A percentile compares a stretch with the other conserved stretches of the same genome.
phyloP scores from a whole-genome alignment of 2,888 invertebrate genomes.

The Epirrita christyi region DNA sequence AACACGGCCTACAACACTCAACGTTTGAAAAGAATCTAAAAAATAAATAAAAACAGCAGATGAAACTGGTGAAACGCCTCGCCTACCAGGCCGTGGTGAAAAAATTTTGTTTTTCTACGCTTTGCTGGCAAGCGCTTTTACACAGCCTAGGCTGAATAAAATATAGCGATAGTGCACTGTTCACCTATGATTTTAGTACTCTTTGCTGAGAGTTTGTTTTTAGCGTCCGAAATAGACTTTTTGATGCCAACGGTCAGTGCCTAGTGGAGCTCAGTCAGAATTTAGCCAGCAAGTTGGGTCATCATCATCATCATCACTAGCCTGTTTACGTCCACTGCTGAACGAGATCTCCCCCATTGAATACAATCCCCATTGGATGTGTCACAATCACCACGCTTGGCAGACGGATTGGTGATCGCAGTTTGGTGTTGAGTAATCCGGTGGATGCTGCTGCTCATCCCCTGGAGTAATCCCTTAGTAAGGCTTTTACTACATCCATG shows the following conservation, averaged over 20 bases:
- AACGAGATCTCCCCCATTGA: too few species aligned
- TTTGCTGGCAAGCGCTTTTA: slow-evolving; percentile 50
- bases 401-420: too few species aligned
- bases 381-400: too few species aligned
- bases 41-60: slow-evolving; percentile 45
- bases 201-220: slow-evolving; percentile 21
- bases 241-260: not conserved
- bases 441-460: too few species aligned
- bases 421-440: too few species aligned
- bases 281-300: too few species aligned
- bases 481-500: too few species aligned
- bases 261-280: too few species aligned
- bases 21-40: slow-evolving; percentile 38
- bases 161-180: slow-evolving; percentile 52
- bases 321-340: too few species aligned
- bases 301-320: too few species aligned
- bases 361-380: too few species aligned
- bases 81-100: slow-evolving; percentile 48
- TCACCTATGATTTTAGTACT: slow-evolving; percentile 43
- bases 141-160: slow-evolving; percentile 56
- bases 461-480: too few species aligned
- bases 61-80: slow-evolving; percentile 49
- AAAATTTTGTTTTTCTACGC: slow-evolving; percentile 43
- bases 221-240: slow-evolving; percentile 2
- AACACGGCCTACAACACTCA: slow-evolving; percentile 45